phyloP scores from a whole-genome alignment of 2,888 invertebrate species.

The Patella depressa region DNA sequence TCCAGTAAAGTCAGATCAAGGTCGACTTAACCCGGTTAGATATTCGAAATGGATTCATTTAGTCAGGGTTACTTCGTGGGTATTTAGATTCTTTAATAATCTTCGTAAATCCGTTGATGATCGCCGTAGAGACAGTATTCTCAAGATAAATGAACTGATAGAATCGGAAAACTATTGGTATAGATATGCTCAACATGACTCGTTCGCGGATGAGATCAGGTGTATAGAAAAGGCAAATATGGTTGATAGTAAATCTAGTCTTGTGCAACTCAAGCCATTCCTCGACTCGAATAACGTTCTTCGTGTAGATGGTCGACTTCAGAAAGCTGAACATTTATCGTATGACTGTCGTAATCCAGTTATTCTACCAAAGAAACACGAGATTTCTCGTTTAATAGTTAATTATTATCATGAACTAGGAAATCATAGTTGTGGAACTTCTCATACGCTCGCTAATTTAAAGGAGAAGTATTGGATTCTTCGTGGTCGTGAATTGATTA shows the following conservation, averaged over 20 bases:
- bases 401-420: conserved; percentile 17
- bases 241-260: neutral
- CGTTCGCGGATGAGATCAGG: neutral
- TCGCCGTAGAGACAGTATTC: too few relatives aligned
- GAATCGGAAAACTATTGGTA: neutral
- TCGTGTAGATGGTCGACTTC: conserved; percentile 18
- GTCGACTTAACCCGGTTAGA: neutral
- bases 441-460: conserved; percentile 22
- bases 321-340: conserved; percentile 15
- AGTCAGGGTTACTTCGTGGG: neutral
- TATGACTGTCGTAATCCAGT: conserved; percentile 12
- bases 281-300: neutral
- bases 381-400: conserved; percentile 19
- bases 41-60: neutral
- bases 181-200: neutral
- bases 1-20: neutral
- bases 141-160: neutral
- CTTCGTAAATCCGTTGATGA: neutral
- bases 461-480: conserved; percentile 28
- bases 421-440: conserved; percentile 25
- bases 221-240: neutral
- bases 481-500: conserved; percentile 21
- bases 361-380: conserved; percentile 27
- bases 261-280: neutral
- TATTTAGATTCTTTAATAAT: neutral